Conservation (phyloP, 2,888 invertebrate genomes). For the Macroteleia sp. region DNA sequence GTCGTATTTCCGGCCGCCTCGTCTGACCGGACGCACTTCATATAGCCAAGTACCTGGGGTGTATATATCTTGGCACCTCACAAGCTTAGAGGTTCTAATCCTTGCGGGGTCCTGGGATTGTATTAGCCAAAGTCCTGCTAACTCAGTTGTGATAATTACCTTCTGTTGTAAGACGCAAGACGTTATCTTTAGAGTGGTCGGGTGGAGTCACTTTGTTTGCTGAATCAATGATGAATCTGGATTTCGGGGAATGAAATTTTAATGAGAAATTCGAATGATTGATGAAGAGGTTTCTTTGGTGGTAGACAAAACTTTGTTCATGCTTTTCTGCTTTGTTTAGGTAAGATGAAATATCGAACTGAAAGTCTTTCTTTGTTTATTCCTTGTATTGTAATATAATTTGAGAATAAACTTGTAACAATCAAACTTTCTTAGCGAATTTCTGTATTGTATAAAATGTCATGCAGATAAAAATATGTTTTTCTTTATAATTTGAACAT, state of each 20-base stretch:
- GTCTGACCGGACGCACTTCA: slow-evolving; percentile 80
- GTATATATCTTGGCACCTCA: slow-evolving; percentile 60
- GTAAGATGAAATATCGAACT: too few species aligned
- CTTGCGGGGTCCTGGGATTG: slow-evolving; percentile 75
- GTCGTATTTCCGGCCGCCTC: slow-evolving; percentile 78
- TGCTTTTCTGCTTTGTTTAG: too few species aligned
- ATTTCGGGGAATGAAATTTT: slow-evolving; percentile 6
- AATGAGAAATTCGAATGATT: slow-evolving; percentile 5
- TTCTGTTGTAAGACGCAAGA: slow-evolving; percentile 50
- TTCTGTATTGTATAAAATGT: too few species aligned
- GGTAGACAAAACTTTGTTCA: too few species aligned
- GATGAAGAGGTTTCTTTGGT: too few species aligned
- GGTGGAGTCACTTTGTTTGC: slow-evolving; percentile 6
- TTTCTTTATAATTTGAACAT: too few species aligned
- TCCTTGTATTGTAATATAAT: too few species aligned
- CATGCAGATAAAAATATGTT: too few species aligned
- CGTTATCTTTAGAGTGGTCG: slow-evolving; percentile 20
- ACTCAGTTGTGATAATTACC: slow-evolving; percentile 56
- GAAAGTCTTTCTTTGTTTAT: too few species aligned
- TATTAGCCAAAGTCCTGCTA: slow-evolving; percentile 70
- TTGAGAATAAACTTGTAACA: too few species aligned
- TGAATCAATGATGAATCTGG: slow-evolving; percentile 23
- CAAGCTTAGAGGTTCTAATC: slow-evolving; percentile 77
- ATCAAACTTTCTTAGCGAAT: too few species aligned
- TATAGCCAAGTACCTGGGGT: slow-evolving; percentile 77